Evolutionary conservation across 2,888 invertebrate genomes (phyloP).

Genomic region (Lepas anatifera): DNA sequence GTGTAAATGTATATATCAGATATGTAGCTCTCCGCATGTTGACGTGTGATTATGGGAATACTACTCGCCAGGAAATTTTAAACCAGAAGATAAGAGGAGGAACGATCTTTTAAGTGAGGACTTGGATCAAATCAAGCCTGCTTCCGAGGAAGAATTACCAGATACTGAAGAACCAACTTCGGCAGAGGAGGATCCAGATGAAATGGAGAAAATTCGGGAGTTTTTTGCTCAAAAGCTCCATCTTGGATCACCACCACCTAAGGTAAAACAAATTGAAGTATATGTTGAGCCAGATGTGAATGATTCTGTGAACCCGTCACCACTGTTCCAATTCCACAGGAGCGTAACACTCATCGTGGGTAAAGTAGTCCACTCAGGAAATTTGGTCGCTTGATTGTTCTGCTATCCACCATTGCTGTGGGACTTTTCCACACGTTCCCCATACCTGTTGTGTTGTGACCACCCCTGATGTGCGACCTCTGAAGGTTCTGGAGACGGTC

Average conservation of each 20-base stretch:
- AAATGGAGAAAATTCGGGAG: slow-evolving; percentile 7
- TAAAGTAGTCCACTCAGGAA: not conserved
- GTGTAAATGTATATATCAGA: too few species aligned
- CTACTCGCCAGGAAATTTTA: too few species aligned
- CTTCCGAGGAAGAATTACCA: not conserved
- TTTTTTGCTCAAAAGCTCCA: not conserved
- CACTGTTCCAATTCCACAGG: too few species aligned
- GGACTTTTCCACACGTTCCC: too few species aligned
- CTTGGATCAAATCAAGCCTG: not conserved
- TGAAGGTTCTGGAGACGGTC: slow-evolving; percentile 51
- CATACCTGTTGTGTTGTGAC: not conserved
- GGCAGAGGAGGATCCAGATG: not conserved
- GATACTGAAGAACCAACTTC: not conserved
- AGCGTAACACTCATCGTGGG: not conserved
- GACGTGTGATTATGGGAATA: too few species aligned
- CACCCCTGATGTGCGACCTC: not conserved
- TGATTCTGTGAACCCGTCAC: too few species aligned
- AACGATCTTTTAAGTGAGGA: too few species aligned
- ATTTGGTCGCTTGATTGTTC: not conserved
- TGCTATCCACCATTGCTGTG: not conserved
- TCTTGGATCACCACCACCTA: not conserved
- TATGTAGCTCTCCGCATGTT: too few species aligned
- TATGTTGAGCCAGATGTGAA: not conserved
- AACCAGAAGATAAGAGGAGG: too few species aligned
- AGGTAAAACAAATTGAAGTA: not conserved